A percentile compares a stretch with the other conserved stretches of the same genome.
Conservation (phyloP, 2,888 invertebrate genomes). For the Apoderus coryli region DNA sequence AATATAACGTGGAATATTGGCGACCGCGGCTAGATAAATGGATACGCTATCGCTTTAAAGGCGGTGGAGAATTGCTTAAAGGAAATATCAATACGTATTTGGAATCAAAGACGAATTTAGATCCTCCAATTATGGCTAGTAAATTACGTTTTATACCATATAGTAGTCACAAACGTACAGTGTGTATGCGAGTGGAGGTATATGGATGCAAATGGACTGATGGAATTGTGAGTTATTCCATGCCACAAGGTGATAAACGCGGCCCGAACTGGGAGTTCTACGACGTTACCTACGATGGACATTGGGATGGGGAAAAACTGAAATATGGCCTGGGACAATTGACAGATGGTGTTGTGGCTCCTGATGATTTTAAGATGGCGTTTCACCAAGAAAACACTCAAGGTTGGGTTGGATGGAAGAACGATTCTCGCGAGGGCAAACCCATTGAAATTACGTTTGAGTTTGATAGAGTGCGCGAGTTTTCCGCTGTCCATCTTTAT, state of each 20-base stretch:
- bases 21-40: conserved; percentile 65
- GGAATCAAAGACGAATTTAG: conserved; percentile 59
- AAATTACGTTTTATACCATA: conserved; percentile 75
- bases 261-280: conserved; percentile 68
- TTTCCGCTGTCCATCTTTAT: conserved; percentile 65
- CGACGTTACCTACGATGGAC: conserved; percentile 71
- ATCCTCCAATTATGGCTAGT: conserved; percentile 75
- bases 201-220: conserved; percentile 82
- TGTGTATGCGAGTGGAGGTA: conserved; percentile 83
- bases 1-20: conserved; percentile 63
- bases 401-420: conserved; percentile 87
- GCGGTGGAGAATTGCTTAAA: conserved; percentile 57
- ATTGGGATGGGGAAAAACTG: conserved; percentile 57
- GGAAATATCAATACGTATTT: conserved; percentile 80
- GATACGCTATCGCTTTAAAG: conserved; percentile 61
- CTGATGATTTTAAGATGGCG: conserved; percentile 54
- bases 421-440: conserved; percentile 49
- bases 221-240: conserved; percentile 71
- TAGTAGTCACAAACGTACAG: conserved; percentile 69
- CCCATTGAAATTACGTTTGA: conserved; percentile 61
- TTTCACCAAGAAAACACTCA: conserved; percentile 48
- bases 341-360: conserved; percentile 66
- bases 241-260: conserved; percentile 76
- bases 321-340: conserved; percentile 72
- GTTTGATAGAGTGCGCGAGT: conserved; percentile 78